Evolutionary conservation across 2,113 vertebrate genomes (phyloP).

Genomic region (Candoia aspera): DNA sequence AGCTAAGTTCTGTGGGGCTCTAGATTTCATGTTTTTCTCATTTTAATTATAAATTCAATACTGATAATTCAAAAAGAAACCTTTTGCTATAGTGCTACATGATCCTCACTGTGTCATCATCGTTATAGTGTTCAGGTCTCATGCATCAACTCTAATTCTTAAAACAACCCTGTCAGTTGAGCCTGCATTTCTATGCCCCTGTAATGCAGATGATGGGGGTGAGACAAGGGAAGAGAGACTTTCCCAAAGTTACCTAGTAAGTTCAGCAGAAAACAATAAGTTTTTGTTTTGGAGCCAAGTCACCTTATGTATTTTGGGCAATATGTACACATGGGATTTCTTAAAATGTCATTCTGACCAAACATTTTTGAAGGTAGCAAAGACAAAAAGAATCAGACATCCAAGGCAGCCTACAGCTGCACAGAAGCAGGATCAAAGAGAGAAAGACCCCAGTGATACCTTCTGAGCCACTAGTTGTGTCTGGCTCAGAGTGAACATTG

Average conservation of each 20-base stretch:
- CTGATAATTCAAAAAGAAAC: background rate
- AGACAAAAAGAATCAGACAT: background rate
- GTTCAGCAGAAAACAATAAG: background rate
- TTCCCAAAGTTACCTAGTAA: background rate
- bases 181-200: background rate
- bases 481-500: slow-evolving; percentile 75
- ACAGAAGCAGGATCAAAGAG: background rate
- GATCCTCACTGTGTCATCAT: background rate
- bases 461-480: slow-evolving; percentile 86
- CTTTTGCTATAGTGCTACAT: background rate
- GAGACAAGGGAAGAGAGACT: background rate
- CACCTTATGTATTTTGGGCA: background rate
- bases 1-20: background rate
- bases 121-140: background rate
- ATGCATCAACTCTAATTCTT: background rate
- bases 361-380: background rate
- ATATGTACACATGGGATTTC: background rate
- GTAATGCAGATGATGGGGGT: background rate
- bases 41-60: background rate
- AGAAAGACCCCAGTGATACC: slow-evolving; percentile 70
- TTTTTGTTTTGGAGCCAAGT: background rate
- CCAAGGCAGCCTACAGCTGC: background rate
- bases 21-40: background rate
- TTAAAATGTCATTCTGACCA: background rate
- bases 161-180: background rate